These are phyloP conservation scores for Sarcophaga carnaria DNA, from an alignment of 2,888 invertebrate genomes.

Conservation along the genomic window DNA sequence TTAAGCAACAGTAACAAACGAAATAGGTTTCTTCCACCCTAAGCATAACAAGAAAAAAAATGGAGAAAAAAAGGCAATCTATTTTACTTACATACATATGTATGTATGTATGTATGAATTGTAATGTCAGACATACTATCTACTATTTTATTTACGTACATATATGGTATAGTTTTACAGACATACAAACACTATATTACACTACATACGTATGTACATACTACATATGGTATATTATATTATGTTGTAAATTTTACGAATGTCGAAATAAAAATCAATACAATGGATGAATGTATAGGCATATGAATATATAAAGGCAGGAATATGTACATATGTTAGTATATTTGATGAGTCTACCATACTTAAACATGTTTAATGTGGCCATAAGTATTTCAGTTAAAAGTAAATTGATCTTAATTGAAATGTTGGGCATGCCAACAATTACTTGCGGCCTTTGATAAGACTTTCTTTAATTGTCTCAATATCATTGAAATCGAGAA, in stretches of 20 bases:
- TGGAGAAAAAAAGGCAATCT: not conserved
- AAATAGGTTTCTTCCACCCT: no score
- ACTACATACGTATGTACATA: not conserved
- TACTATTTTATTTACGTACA: not conserved
- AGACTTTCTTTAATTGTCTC: constrained; percentile 7
- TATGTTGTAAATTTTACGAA: constrained; percentile 1
- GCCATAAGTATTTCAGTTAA: not conserved
- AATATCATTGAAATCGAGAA: constrained; percentile 11
- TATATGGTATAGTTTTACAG: not conserved
- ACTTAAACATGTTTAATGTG: constrained; percentile 51
- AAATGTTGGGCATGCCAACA: not conserved
- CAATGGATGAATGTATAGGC: not conserved
- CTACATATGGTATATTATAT: not conserved
- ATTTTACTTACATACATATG: not conserved
- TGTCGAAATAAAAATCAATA: constrained; percentile 43
- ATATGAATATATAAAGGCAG: not conserved
- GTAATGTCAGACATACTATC: not conserved
- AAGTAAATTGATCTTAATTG: constrained; percentile 20
- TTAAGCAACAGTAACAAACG: not conserved
- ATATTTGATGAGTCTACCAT: constrained; percentile 24
- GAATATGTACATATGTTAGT: not conserved
- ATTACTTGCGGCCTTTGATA: not conserved
- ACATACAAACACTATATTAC: not conserved
- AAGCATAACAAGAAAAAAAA: not conserved
- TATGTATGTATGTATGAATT: not conserved